phyloP scores from a whole-genome alignment of 2,113 vertebrate species.

The Caranx ignobilis region DNA sequence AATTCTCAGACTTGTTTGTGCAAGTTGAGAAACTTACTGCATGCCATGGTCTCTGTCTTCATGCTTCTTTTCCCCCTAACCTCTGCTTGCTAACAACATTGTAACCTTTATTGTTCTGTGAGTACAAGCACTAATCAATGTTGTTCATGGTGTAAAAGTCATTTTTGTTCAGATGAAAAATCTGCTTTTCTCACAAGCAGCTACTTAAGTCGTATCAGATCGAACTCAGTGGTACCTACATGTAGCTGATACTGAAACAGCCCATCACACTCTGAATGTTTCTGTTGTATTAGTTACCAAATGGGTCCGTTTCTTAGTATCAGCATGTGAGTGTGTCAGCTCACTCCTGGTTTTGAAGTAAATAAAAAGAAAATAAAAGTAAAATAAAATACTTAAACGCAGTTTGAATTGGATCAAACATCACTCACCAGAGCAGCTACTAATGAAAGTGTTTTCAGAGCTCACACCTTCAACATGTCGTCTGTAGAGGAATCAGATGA shows the following conservation, averaged over 20 bases:
- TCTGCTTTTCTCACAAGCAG: too few relatives aligned
- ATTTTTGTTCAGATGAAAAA: not conserved
- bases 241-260: not conserved
- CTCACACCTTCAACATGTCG: not conserved
- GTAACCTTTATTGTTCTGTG: not conserved
- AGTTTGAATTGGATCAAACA: too few relatives aligned
- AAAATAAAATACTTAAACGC: too few relatives aligned
- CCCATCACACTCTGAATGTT: not conserved
- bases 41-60: not conserved
- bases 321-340: too few relatives aligned
- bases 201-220: not conserved
- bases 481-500: not conserved
- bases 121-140: not conserved
- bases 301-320: too few relatives aligned
- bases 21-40: not conserved
- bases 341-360: too few relatives aligned
- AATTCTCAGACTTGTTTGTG: not conserved
- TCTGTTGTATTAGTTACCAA: too few relatives aligned
- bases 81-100: constrained; percentile 1
- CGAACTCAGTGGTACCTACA: too few relatives aligned
- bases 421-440: too few relatives aligned
- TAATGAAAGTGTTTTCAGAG: not conserved
- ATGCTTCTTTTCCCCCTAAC: not conserved
- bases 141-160: not conserved
- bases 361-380: too few relatives aligned